Percentiles rank a stretch among this genome's conserved stretches.
Evolutionary conservation across 2,113 vertebrate species (phyloP).

Genomic region (Penelope pileata): DNA sequence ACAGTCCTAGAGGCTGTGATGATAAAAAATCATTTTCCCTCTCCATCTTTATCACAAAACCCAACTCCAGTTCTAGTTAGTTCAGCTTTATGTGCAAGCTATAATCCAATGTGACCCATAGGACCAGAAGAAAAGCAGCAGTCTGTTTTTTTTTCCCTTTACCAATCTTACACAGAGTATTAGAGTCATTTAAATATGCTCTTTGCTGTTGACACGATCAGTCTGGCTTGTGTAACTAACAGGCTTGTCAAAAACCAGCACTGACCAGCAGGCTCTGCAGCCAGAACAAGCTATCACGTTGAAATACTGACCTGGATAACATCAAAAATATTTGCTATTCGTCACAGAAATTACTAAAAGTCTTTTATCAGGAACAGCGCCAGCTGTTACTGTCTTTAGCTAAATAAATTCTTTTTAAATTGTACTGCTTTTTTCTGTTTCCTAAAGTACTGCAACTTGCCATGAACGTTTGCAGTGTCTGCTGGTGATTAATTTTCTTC

Average conservation of each 20-base stretch:
- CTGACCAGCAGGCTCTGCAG: neutral
- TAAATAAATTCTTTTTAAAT: neutral
- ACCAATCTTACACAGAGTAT: neutral
- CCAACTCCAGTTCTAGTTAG: neutral
- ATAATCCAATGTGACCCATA: neutral
- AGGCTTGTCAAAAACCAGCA: neutral
- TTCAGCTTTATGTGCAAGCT: neutral
- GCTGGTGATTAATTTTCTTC: neutral
- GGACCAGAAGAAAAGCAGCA: neutral
- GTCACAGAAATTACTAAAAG: slow-evolving; percentile 20
- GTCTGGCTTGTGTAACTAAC: neutral
- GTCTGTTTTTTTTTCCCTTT: neutral
- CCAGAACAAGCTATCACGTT: neutral
- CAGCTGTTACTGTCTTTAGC: neutral
- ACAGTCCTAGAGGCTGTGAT: neutral
- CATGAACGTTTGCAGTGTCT: neutral
- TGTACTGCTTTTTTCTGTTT: neutral
- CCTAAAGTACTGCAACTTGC: neutral
- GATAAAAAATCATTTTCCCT: neutral
- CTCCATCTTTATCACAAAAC: neutral
- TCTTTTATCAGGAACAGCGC: neutral
- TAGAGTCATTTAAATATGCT: rapidly evolving
- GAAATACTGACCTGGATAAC: slow-evolving; percentile 27
- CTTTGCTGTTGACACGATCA: neutral
- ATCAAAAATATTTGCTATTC: slow-evolving; percentile 9